Percentiles rank a stretch among this genome's conserved stretches.
Evolutionary conservation across 2,888 invertebrate species (phyloP).

Genomic region (Epistrophe eligans): DNA sequence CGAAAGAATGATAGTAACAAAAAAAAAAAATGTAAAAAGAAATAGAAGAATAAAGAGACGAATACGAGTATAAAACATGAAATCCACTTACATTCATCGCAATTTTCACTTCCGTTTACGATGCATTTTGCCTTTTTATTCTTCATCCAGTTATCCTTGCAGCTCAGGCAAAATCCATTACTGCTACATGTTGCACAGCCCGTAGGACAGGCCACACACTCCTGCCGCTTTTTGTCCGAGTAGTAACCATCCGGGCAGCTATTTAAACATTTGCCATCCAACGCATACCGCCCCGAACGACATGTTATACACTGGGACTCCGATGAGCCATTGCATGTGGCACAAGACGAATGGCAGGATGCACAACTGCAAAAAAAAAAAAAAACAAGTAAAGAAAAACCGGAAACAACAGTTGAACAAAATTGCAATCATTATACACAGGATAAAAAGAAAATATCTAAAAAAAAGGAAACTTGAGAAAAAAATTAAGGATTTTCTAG

Average conservation of each 20-base stretch:
- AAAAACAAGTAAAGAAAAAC: conserved; percentile 18
- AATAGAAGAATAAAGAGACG: conserved; percentile 37
- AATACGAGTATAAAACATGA: conserved; percentile 76
- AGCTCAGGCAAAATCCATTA: conserved; percentile 89
- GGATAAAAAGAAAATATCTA: conserved; percentile 52
- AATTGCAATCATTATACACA: conserved; percentile 70
- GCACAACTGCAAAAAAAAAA: conserved; percentile 86
- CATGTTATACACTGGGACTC: conserved; percentile 93
- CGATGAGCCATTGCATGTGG: conserved; percentile 91
- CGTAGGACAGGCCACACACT: conserved; percentile 90
- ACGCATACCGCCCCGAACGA: conserved; percentile 88
- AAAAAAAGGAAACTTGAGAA: conserved; percentile 6
- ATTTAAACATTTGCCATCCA: conserved; percentile 89
- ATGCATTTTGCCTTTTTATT: conserved; percentile 91
- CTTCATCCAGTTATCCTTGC: conserved; percentile 90
- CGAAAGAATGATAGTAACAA: conserved; percentile 30
- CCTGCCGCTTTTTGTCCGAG: conserved; percentile 90
- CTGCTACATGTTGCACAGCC: conserved; percentile 91
- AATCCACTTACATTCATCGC: conserved; percentile 86
- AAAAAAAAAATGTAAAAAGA: conserved; percentile 18
- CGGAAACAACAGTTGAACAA: conserved; percentile 66
- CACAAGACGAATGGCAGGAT: conserved; percentile 91
- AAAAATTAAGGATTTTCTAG: conserved; percentile 34
- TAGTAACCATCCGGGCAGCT: conserved; percentile 91
- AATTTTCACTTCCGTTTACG: conserved; percentile 88